Conservation (phyloP, 2,797 vertebrate species). For the Coracias cyanogaster region DNA sequence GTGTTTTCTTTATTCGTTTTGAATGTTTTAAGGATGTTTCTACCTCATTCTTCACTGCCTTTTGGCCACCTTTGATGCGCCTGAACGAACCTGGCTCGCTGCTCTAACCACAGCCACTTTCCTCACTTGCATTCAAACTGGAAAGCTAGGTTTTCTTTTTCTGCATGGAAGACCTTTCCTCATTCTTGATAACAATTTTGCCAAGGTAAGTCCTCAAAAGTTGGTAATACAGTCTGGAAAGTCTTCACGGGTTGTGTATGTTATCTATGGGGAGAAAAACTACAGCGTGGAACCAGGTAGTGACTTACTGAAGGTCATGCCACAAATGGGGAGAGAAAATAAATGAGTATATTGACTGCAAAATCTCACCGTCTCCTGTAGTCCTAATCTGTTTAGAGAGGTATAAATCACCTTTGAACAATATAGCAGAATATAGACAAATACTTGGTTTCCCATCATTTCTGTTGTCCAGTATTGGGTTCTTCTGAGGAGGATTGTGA, state of each 20-base stretch:
- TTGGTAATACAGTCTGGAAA: background rate
- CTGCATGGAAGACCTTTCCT: background rate
- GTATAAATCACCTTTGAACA: background rate
- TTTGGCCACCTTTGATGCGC: background rate
- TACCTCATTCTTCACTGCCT: background rate
- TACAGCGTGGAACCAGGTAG: background rate
- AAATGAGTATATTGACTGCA: background rate
- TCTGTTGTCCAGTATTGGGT: background rate
- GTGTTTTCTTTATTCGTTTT: background rate
- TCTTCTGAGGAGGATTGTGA: background rate
- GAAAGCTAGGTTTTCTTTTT: background rate
- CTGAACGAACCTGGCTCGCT: background rate
- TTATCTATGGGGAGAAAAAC: background rate
- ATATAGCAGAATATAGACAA: background rate
- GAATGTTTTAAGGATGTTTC: background rate
- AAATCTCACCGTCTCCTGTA: background rate
- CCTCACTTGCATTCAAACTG: background rate
- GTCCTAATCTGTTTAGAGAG: background rate
- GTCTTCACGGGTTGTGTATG: background rate
- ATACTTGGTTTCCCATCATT: background rate
- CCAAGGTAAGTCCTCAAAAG: background rate
- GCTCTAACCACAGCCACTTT: background rate
- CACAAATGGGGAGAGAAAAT: background rate
- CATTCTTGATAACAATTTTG: background rate
- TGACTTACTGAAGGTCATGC: background rate